Conservation (phyloP, 2,113 vertebrate species). For the Tupaia chinensis region DNA sequence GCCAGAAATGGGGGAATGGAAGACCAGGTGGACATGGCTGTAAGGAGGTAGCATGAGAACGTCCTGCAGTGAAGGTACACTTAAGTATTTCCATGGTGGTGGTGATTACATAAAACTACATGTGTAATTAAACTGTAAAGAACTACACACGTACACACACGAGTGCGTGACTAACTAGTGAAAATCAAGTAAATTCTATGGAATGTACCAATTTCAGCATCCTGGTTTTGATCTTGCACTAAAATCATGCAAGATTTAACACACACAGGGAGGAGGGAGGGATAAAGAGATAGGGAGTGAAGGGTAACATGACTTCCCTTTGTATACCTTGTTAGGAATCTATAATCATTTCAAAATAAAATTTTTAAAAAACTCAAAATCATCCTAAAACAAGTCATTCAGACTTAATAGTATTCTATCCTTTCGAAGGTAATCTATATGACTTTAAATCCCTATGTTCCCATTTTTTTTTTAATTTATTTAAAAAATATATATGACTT, state of each 20-base stretch:
- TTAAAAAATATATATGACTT: neutral
- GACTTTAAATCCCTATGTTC: neutral
- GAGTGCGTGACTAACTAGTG: neutral
- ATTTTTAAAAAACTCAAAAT: no score
- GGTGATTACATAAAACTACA: neutral
- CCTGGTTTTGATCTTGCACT: neutral
- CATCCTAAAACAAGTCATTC: conserved; percentile 7
- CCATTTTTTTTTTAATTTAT: neutral
- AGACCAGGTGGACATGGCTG: neutral
- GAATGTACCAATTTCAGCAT: neutral
- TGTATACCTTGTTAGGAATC: neutral
- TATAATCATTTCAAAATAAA: conserved; percentile 32
- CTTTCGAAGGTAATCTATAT: neutral
- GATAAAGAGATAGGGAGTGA: neutral
- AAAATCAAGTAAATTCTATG: neutral
- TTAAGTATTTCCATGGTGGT: neutral
- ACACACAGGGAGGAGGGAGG: neutral
- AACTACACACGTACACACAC: neutral
- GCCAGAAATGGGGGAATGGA: neutral
- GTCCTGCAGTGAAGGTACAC: neutral
- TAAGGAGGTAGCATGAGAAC: neutral
- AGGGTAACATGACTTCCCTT: neutral
- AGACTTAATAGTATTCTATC: neutral
- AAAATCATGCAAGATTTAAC: neutral
- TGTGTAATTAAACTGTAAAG: neutral